A percentile compares a stretch with the other conserved stretches of the same genome.
These are phyloP conservation scores for Sinocyclocheilus maitianheensis DNA, from an alignment of 2,113 vertebrate species.

Conservation along the genomic window DNA sequence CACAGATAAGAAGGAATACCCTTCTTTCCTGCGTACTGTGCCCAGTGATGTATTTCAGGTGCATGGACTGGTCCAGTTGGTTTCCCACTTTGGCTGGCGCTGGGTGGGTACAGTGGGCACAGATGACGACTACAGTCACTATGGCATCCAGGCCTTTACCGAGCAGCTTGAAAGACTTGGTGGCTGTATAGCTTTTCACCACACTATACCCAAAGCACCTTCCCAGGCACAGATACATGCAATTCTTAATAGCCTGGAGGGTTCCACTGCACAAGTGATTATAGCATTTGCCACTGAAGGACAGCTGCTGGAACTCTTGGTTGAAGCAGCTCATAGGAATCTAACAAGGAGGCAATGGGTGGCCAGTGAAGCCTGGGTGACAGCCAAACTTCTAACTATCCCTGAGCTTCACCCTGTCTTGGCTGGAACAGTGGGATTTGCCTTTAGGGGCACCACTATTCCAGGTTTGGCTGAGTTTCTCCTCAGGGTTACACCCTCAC, in stretches of 20 bases:
- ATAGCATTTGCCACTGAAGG: slow-evolving; percentile 75
- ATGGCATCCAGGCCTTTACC: slow-evolving; percentile 75
- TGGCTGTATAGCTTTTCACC: slow-evolving; percentile 67
- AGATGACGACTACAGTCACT: slow-evolving; percentile 76
- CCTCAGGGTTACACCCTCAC: slow-evolving; percentile 65
- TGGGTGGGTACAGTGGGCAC: slow-evolving; percentile 72
- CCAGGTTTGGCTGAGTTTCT: slow-evolving; percentile 65
- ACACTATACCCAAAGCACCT: slow-evolving; percentile 68
- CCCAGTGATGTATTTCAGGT: slow-evolving; percentile 68
- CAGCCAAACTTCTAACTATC: slow-evolving; percentile 67
- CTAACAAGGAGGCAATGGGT: slow-evolving; percentile 69
- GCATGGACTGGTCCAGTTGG: slow-evolving; percentile 62
- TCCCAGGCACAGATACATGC: slow-evolving; percentile 55
- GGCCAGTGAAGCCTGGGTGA: slow-evolving; percentile 69
- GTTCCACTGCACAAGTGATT: slow-evolving; percentile 67
- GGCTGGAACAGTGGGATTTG: slow-evolving; percentile 72
- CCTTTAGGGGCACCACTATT: slow-evolving; percentile 66
- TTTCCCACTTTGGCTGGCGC: slow-evolving; percentile 62
- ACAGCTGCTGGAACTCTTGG: slow-evolving; percentile 67
- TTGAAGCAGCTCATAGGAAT: slow-evolving; percentile 69
- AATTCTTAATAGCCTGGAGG: slow-evolving; percentile 67
- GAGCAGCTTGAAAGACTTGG: slow-evolving; percentile 65
- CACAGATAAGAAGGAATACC: slow-evolving; percentile 62
- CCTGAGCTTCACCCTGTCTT: slow-evolving; percentile 65
- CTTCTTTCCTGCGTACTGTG: slow-evolving; percentile 66